Base-by-base conservation (phyloP, 2,888 invertebrate species). In the Cactoblastis cactorum region DNA sequence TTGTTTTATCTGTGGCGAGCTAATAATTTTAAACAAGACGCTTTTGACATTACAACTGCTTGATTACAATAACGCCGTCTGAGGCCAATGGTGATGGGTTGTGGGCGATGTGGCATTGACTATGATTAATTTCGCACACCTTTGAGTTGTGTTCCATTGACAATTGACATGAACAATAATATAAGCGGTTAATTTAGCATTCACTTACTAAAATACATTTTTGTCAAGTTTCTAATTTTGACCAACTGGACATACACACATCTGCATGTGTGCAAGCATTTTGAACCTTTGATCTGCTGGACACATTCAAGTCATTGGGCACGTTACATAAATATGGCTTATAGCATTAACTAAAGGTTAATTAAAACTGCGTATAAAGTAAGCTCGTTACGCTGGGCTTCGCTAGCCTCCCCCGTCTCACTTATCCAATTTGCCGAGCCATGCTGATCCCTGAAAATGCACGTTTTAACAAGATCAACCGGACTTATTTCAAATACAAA, bases 321-420 rank as follows among this genome's bases (percentile, higher is more conserved):
- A 19, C 22, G 41, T 24, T 14, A 24, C 14, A n/a, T 15, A 19
- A 35, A n/a, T 35, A 19, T n/a, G 6, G 41, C 24, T 41, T 24
- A 24, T 8, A 24, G 41, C 14, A 24, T 15, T 43, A 28, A 28
- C 43, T 43, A 15, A 28, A 43, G 41, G 43, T 43, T 43, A 43
- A 43, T 43, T 43, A 28, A 28, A 32, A 43, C 43, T 43, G 43
- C 28, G 15, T 11, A 28, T 28, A 28, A 17, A 17, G 22, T 24
- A 17, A 32, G 28, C 43, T 28, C 43, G 37, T 37, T 17, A 37
- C 35, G 22, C 6, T 28, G 9, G 24, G 41, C 24, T 15, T 17
- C 14, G 12, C 8, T 6, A 28, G 8, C 28, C n/a, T 9, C 8
- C 28, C 28, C 28, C 3, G 5, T 28, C n/a, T n/a, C n/a, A n/a